Evolutionary conservation across 2,113 vertebrate genomes (phyloP), one percentile per base, ranked within the genome.

Genomic region (Charina bottae): DNA sequence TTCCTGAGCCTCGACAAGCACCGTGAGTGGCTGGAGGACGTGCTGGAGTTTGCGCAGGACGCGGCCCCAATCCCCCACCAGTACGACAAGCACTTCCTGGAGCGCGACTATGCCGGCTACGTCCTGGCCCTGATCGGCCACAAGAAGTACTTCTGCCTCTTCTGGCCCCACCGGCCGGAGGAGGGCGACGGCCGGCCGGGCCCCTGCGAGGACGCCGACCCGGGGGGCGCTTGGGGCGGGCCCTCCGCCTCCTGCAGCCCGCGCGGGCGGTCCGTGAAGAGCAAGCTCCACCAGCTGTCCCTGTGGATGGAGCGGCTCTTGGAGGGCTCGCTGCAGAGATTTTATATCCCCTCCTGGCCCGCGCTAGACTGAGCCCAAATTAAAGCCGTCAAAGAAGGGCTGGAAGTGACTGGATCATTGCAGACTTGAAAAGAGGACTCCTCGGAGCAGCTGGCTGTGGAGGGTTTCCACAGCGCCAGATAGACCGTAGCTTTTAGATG

Each of bases 81-180:
- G 91, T 99, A 99, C 0, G 98, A 99, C 91, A 94, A 97, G 84
- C 98, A 97, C 49, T 99, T 98, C 94, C 93, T 98, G 0, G 98
- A 98, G 17, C 97, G 98, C 0, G 99, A 99, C 97, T 99, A 99
- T 97, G 99, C 98, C 0, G 99, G 99, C 84, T 99, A 98, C 0
- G 99, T 99, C 15, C 97, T 99, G 97, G 99, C 99, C 1, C 98
- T 99, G 8, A 99, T 99, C 0, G 99, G 99, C 84, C 98, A 99
- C 97, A 99, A 99, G 96, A 99, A 99, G 85, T 99, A 99, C 97
- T 98, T 99, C 92, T 99, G 99, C 94, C 98, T 99, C 72, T 99
- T 99, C 93, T 99, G 98, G 96, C 99, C 99, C 2, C 99, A 98
- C 95, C 98, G 98, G 0, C 97, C 97, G 0, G 98, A 98, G 9